Evolutionary conservation across 2,113 vertebrate species (phyloP).

Genomic region (Rhinopomastus cyanomelas): DNA sequence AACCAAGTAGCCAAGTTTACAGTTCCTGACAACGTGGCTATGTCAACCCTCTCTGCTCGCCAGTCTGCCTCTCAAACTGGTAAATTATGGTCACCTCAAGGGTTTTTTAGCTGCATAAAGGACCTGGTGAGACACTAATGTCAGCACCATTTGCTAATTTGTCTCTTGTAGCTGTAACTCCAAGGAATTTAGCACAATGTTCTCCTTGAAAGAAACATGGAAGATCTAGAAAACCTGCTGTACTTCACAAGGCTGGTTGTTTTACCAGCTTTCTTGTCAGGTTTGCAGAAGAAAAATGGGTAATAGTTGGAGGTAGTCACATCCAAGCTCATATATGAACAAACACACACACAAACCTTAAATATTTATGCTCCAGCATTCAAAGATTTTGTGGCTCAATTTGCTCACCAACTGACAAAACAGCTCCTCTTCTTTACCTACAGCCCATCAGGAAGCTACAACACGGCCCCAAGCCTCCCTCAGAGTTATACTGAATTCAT

Average conservation of each 20-base stretch:
- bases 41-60: constrained; percentile 18
- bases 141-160: constrained; percentile 28
- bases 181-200: neutral
- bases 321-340: neutral
- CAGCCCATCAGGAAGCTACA: neutral
- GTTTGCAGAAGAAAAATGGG: neutral
- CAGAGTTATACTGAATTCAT: neutral
- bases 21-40: constrained; percentile 41
- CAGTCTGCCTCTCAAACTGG: neutral
- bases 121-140: constrained; percentile 61
- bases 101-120: constrained; percentile 65
- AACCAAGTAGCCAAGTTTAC: neutral
- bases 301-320: neutral
- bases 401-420: neutral
- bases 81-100: constrained; percentile 35
- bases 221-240: neutral
- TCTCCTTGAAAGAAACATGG: neutral
- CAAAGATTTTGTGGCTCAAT: neutral
- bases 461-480: neutral
- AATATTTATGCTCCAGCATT: neutral
- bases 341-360: neutral
- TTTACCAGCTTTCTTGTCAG: neutral
- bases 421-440: neutral
- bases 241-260: neutral
- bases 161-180: neutral